These are phyloP conservation scores for Sesia bembeciformis DNA, from an alignment of 2,888 invertebrate species.

Conservation along the genomic window DNA sequence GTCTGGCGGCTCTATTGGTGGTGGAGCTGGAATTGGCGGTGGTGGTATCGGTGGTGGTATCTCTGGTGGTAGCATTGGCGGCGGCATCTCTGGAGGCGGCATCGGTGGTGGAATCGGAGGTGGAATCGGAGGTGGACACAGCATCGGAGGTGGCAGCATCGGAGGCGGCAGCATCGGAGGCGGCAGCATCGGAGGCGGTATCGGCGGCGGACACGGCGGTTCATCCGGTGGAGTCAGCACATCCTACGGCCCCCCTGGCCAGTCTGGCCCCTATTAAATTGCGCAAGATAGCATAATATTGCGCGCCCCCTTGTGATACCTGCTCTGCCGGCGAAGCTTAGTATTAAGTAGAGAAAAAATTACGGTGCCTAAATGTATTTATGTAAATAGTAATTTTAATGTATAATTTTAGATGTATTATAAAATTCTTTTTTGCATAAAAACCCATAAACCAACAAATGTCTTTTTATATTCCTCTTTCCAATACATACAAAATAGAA, in stretches of 20 bases:
- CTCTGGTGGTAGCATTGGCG: conserved; percentile 27
- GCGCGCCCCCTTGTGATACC: conserved; percentile 65
- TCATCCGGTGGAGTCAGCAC: conserved; percentile 63
- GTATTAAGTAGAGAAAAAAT: conserved; percentile 72
- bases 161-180: conserved; percentile 26
- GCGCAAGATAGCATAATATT: conserved; percentile 18
- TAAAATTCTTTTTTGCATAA: conserved; percentile 69
- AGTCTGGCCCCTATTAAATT: conserved; percentile 79
- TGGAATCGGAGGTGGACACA: conserved; percentile 17
- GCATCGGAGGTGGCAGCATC: conserved; percentile 11
- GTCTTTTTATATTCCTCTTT: conserved; percentile 16
- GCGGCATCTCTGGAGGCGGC: conserved; percentile 24
- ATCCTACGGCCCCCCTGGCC: conserved; percentile 79
- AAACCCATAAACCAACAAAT: conserved; percentile 48
- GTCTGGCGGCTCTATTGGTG: conserved; percentile 34
- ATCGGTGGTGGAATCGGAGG: conserved; percentile 27
- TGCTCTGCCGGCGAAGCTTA: conserved; percentile 67
- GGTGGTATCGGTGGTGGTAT: conserved; percentile 27
- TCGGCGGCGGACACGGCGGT: conserved; percentile 34
- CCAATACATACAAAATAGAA: background rate
- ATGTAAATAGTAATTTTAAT: conserved; percentile 75
- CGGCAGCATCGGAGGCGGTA: conserved; percentile 28
- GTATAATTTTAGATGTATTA: conserved; percentile 68
- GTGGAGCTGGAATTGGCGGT: conserved; percentile 19
- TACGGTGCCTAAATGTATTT: conserved; percentile 76